phyloP scores from a whole-genome alignment of 23 tunicate species.

The Trididemnum clinides region DNA sequence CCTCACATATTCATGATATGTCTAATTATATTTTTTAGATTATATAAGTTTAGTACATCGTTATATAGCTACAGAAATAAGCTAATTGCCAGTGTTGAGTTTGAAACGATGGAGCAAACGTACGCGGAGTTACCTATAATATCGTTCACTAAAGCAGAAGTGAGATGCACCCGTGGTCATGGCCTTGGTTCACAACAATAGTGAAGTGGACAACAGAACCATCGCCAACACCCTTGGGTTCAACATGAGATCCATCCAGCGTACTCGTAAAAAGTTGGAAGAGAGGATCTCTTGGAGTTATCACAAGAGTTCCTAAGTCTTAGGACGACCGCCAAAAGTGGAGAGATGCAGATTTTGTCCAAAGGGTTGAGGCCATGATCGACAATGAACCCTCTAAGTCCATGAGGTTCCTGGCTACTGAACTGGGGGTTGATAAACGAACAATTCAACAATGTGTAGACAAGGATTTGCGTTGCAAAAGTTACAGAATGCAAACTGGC shows the following conservation, averaged over 20 bases:
- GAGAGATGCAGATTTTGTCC: not conserved
- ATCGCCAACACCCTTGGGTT: conserved; percentile 1
- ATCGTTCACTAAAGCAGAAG: not conserved
- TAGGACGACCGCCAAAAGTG: not conserved
- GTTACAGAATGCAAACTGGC: not conserved
- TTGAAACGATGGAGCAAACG: not conserved
- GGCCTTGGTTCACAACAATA: conserved; percentile 11
- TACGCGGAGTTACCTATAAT: not conserved
- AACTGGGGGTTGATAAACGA: not conserved
- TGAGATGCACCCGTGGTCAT: conserved; percentile 7
- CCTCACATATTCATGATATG: not conserved
- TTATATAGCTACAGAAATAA: no score
- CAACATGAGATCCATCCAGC: conserved; percentile 2
- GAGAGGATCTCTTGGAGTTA: not conserved
- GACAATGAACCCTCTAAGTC: not conserved
- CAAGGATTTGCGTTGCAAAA: not conserved
- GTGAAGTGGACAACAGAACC: conserved; percentile 9
- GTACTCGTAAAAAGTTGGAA: conserved; percentile 5
- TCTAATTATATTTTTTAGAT: no score
- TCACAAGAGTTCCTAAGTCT: not conserved
- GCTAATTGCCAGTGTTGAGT: no score
- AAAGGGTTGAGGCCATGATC: no score
- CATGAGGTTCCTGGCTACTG: not conserved
- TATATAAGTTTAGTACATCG: no score
- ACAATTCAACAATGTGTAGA: not conserved